phyloP scores from a whole-genome alignment of 2,888 invertebrate species.

The Alloplasta piceator region DNA sequence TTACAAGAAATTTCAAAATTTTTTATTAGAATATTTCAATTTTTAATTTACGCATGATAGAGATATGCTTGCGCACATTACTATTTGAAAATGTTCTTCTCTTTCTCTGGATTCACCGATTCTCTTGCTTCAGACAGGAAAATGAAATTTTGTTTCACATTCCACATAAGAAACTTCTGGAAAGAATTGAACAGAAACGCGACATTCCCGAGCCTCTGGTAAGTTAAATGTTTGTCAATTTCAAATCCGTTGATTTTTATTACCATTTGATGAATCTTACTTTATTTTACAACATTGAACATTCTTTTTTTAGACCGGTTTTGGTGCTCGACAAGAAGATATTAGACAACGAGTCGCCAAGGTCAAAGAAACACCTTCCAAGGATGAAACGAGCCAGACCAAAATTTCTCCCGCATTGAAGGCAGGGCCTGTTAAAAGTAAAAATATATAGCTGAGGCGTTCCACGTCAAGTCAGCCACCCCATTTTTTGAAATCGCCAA shows the following conservation, averaged over 20 bases:
- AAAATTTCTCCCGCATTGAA: conserved; percentile 10
- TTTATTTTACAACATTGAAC: background rate
- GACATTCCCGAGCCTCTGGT: conserved; percentile 87
- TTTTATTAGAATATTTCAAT: background rate
- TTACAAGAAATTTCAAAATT: no score
- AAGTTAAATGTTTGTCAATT: conserved; percentile 67
- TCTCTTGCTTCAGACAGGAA: conserved; percentile 66
- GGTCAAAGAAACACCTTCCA: conserved; percentile 55
- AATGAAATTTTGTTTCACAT: conserved; percentile 85
- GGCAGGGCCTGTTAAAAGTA: conserved; percentile 63
- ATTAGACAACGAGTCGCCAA: conserved; percentile 80
- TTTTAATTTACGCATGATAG: background rate
- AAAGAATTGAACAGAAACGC: conserved; percentile 86
- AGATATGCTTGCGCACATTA: no score
- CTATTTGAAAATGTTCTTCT: background rate
- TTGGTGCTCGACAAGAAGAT: conserved; percentile 84
- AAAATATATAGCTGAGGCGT: no score
- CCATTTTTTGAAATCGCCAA: no score
- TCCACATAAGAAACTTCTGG: conserved; percentile 86
- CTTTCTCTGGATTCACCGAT: background rate
- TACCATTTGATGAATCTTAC: background rate
- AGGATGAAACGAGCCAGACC: conserved; percentile 27
- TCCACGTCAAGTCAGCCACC: no score
- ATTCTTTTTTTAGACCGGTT: conserved; percentile 84
- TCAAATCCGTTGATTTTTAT: background rate